These are phyloP conservation scores for Alca torda DNA, from an alignment of 2,797 vertebrate species.

Conservation along the genomic window DNA sequence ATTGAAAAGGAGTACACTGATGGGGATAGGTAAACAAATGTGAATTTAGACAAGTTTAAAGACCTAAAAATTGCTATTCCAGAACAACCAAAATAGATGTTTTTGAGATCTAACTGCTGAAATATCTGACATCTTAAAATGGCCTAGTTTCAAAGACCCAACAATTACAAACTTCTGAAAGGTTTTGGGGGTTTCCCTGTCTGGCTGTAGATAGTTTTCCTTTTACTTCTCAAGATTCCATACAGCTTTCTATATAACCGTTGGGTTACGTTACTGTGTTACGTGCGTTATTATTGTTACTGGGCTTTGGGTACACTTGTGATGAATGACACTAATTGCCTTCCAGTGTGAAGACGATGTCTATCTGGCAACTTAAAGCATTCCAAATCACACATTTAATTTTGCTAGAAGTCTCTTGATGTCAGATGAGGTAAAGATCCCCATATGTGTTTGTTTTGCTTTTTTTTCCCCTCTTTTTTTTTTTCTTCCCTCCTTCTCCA, in stretches of 20 bases:
- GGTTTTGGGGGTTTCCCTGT: not conserved
- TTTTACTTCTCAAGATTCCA: not conserved
- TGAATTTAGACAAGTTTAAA: not conserved
- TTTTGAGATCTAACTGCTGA: not conserved
- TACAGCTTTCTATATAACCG: not conserved
- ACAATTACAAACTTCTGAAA: not conserved
- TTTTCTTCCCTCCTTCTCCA: not conserved
- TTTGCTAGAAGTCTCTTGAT: not conserved
- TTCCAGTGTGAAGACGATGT: not conserved
- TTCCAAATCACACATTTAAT: not conserved
- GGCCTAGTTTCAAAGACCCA: not conserved
- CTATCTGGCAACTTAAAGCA: not conserved
- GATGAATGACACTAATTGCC: slow-evolving; percentile 15
- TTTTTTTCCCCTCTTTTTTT: not conserved
- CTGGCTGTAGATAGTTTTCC: not conserved
- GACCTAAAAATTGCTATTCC: not conserved
- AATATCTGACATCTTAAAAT: not conserved
- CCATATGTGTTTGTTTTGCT: not conserved
- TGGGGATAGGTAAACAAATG: not conserved
- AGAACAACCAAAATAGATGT: not conserved
- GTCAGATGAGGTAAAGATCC: not conserved
- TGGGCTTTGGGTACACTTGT: not conserved
- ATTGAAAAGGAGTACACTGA: not conserved
- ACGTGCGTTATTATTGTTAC: too few relatives aligned
- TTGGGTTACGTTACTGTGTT: not conserved